Base-by-base conservation (phyloP, 64 coral and sea anemone genomes). In the Montipora efflorescens region DNA sequence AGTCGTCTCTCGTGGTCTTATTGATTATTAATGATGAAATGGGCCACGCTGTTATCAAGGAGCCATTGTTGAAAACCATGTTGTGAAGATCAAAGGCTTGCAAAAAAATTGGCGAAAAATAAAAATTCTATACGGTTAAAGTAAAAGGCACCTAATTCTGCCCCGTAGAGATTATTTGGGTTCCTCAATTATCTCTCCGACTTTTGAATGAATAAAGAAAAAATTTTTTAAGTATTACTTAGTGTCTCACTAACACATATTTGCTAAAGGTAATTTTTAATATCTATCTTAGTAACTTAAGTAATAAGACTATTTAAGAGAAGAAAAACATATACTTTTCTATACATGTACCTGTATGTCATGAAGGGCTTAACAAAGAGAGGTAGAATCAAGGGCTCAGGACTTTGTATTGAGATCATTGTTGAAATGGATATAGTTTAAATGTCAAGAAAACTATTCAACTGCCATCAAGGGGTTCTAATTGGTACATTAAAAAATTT, bases 201-300 rank as follows among this genome's bases (percentile, higher is more conserved):
- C 74, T 76, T 76, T 71, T 71, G 18, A 71, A 76, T 8, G 74
- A 76, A 76, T 76, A 76, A 76, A 76, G 25, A 76, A 76, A 76
- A 76, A 43, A 43, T 23, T 23, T 9, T 45, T 76, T 76, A 45
- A 47, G 23, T 45, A 21, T 76, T 45, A 46, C 67, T 70, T 70
- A 70, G 4, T 70, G 20, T 76, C 25, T 14, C 74, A 76, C 8
- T 76, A 76, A 76, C 28, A 76, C 74, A 45, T 76, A 74, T 74
- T 21, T 76, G 45, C 7, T 76, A 76, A 76, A 76, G 74, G 23
- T 13, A 46, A 3, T 76, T 76, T 45, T 76, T 76, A 76, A 76
- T 76, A 45, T 47, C 46, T 45, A 76, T 45, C 28, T 76, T 74
- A 25, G 25, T 74, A 74, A 74, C n/a, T 20, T 23, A 28, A 21